Conservation (phyloP, 2,888 invertebrate species). For the Amaurobius ferox region DNA sequence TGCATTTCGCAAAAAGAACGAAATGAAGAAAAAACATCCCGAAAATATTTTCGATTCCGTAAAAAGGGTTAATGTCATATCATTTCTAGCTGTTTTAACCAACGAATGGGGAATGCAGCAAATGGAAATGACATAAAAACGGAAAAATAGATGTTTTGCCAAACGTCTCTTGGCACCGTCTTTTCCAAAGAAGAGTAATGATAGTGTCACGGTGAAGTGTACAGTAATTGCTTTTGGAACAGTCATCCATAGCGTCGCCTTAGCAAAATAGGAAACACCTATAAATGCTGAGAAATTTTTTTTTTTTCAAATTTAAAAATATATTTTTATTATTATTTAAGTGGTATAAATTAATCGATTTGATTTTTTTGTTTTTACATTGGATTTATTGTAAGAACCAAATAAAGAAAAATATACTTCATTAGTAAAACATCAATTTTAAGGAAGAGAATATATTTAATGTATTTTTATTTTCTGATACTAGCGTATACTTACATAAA, state of each 20-base stretch:
- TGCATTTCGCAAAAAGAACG: background rate
- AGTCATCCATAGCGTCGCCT: background rate
- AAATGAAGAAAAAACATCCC: background rate
- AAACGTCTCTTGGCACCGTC: background rate
- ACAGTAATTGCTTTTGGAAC: background rate
- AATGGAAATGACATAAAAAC: background rate
- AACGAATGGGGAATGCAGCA: background rate
- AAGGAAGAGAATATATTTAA: too few relatives aligned
- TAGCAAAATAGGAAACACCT: background rate
- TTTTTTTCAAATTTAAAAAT: too few relatives aligned
- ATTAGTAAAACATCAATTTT: too few relatives aligned
- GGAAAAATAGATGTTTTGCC: background rate
- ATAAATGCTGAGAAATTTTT: too few relatives aligned
- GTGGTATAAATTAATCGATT: too few relatives aligned
- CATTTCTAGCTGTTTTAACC: background rate
- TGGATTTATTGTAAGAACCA: too few relatives aligned
- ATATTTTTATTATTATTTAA: too few relatives aligned
- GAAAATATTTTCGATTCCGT: background rate
- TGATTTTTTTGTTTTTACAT: too few relatives aligned
- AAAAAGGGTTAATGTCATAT: constrained; percentile 2
- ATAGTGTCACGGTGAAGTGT: background rate
- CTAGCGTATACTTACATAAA: too few relatives aligned
- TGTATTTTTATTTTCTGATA: too few relatives aligned
- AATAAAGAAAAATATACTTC: too few relatives aligned
- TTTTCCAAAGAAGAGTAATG: constrained; percentile 2